A percentile compares a stretch with the other conserved stretches of the same genome.
phyloP scores from a whole-genome alignment of 1,140 invertebrate genomes.

The Thrips palmi region DNA sequence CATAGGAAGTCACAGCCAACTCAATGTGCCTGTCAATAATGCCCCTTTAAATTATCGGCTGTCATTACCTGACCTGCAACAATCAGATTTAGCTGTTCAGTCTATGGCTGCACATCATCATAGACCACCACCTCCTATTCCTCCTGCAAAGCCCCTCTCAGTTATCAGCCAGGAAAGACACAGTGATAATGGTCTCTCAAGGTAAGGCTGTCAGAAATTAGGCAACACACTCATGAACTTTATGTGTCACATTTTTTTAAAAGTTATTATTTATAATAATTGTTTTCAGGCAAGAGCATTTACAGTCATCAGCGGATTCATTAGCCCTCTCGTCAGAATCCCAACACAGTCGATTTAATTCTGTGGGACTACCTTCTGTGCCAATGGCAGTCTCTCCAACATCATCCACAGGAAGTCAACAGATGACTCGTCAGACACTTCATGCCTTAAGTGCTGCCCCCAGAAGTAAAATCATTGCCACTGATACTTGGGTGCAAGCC shows the following conservation, averaged over 20 bases:
- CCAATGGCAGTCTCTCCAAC: background rate
- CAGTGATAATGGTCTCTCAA: conserved; percentile 1
- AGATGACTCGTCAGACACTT: conserved; percentile 55
- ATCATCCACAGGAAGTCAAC: conserved; percentile 29
- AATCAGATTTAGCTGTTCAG: conserved; percentile 18
- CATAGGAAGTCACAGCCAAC: conserved; percentile 19
- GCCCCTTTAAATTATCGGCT: conserved; percentile 12
- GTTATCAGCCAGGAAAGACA: conserved; percentile 1
- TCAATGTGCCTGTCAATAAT: conserved; percentile 18
- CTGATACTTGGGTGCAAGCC: conserved; percentile 48
- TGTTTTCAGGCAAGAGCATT: conserved; percentile 10
- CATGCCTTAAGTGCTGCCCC: conserved; percentile 62
- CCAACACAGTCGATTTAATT: background rate
- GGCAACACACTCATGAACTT: background rate
- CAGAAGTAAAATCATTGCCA: conserved; percentile 44
- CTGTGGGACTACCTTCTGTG: background rate
- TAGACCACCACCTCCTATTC: conserved; percentile 28
- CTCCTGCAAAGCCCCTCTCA: conserved; percentile 26
- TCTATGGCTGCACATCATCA: conserved; percentile 13
- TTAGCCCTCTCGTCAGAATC: conserved; percentile 1
- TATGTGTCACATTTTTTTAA: conserved; percentile 3
- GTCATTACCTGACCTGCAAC: conserved; percentile 14
- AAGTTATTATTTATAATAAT: conserved; percentile 1
- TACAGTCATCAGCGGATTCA: too few relatives aligned
- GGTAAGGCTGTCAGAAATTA: background rate